A percentile compares a stretch with the other conserved stretches of the same genome.
Conservation (phyloP, 2,797 vertebrate genomes). For the Carapus acus region DNA sequence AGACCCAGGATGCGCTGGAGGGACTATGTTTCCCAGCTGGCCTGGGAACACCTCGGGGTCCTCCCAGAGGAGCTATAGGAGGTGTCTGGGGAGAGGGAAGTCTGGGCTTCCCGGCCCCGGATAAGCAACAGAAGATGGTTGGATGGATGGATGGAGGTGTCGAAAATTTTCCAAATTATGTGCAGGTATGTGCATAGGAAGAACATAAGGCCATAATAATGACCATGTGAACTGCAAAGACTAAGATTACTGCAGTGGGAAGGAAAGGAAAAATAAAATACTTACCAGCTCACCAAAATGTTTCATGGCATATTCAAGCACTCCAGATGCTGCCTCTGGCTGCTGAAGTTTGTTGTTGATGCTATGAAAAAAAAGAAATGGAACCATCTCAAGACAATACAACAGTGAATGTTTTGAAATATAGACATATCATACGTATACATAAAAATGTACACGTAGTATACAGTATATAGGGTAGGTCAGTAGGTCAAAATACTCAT, state of each 20-base stretch:
- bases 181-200: conserved; percentile 17
- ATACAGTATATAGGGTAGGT: no score
- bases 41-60: no score
- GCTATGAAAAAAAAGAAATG: conserved; percentile 67
- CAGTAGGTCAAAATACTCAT: no score
- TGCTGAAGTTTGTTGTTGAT: conserved; percentile 99
- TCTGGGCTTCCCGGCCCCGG: no score
- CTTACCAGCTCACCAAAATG: conserved; percentile 98
- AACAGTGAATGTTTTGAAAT: no score
- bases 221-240: neutral
- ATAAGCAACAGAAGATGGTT: no score
- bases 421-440: no score
- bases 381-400: conserved; percentile 7
- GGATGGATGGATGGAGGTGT: conserved; percentile 24
- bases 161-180: conserved; percentile 33
- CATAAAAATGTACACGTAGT: no score
- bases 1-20: no score
- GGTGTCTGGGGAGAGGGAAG: no score
- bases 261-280: conserved; percentile 15
- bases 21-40: no score
- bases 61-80: no score
- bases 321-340: conserved; percentile 94
- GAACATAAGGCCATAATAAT: conserved; percentile 10
- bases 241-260: neutral
- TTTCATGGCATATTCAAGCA: conserved; percentile 98